Evolutionary conservation across 2,888 invertebrate species (phyloP).

Genomic region (Drosophila antonietae): DNA sequence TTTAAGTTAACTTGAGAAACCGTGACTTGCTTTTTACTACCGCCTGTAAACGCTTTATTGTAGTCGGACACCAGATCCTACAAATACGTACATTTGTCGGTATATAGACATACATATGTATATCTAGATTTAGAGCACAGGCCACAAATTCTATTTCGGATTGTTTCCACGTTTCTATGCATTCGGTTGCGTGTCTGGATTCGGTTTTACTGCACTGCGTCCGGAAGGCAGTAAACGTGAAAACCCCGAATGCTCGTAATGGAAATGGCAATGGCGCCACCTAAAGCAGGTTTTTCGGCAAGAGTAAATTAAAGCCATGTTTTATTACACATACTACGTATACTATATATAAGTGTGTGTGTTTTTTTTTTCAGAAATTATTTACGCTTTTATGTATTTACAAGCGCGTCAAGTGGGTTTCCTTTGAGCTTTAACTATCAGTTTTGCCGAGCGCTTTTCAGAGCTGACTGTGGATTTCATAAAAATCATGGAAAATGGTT

Average conservation of each 20-base stretch:
- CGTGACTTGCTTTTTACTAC: conserved; percentile 25
- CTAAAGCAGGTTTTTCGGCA: not conserved
- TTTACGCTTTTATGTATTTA: conserved; percentile 18
- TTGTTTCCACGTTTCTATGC: conserved; percentile 27
- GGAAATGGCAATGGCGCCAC: conserved; percentile 14
- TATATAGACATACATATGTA: not conserved
- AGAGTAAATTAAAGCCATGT: conserved; percentile 26
- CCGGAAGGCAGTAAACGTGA: conserved; percentile 31
- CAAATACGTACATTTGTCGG: not conserved
- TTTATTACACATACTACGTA: conserved; percentile 11
- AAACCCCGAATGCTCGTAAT: conserved; percentile 37
- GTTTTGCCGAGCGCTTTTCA: conserved; percentile 5
- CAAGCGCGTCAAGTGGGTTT: conserved; percentile 10
- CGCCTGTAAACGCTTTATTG: conserved; percentile 13
- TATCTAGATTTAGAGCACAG: not conserved
- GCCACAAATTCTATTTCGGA: conserved; percentile 33
- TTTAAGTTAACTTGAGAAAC: not conserved
- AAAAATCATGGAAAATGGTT: conserved; percentile 1
- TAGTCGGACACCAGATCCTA: not conserved
- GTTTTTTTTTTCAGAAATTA: conserved; percentile 27
- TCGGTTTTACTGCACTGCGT: conserved; percentile 41
- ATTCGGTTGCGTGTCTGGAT: conserved; percentile 42
- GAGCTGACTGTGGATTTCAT: not conserved
- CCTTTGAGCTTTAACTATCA: conserved; percentile 8
- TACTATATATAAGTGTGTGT: not conserved